Evolutionary conservation across 1,140 invertebrate species (phyloP).

Genomic region (Paraescarpia echinospica): DNA sequence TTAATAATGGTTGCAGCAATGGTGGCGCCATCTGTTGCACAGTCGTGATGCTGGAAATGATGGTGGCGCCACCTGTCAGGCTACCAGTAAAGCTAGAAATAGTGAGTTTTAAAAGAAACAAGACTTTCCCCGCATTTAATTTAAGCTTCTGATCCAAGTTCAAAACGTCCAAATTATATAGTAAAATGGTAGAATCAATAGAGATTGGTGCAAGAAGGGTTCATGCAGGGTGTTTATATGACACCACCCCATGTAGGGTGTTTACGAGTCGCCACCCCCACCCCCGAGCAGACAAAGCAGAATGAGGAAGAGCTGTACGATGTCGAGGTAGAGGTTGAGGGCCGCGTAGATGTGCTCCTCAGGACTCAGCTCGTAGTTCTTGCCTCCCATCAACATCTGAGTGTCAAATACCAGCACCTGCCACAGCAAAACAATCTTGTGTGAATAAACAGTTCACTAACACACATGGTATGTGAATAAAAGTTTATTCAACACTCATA

Average conservation of each 20-base stretch:
- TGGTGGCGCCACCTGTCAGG: not conserved
- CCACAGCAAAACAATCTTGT: conserved; percentile 29
- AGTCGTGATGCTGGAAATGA: not conserved
- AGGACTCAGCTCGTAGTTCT: conserved; percentile 65
- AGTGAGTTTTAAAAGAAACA: not conserved
- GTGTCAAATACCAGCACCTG: conserved; percentile 71
- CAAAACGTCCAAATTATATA: not conserved
- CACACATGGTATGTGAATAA: too few species aligned
- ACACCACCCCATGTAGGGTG: too few species aligned
- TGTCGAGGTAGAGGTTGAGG: conserved; percentile 68
- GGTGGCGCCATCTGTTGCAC: not conserved
- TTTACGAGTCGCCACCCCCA: not conserved
- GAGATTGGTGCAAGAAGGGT: not conserved
- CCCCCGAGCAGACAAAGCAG: conserved; percentile 62
- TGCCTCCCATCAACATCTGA: conserved; percentile 70
- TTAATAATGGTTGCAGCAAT: not conserved
- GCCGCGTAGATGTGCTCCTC: conserved; percentile 70
- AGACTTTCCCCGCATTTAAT: not conserved
- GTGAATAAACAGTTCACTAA: too few species aligned
- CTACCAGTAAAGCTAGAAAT: not conserved
- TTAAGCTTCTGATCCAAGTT: not conserved
- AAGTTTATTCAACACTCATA: too few species aligned
- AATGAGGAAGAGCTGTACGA: conserved; percentile 69
- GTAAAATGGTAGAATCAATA: not conserved
- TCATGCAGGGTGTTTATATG: too few species aligned